A percentile compares a stretch with the other conserved stretches of the same genome.
Evolutionary conservation across 2,797 vertebrate species (phyloP).

Genomic region (Mus minutoides): DNA sequence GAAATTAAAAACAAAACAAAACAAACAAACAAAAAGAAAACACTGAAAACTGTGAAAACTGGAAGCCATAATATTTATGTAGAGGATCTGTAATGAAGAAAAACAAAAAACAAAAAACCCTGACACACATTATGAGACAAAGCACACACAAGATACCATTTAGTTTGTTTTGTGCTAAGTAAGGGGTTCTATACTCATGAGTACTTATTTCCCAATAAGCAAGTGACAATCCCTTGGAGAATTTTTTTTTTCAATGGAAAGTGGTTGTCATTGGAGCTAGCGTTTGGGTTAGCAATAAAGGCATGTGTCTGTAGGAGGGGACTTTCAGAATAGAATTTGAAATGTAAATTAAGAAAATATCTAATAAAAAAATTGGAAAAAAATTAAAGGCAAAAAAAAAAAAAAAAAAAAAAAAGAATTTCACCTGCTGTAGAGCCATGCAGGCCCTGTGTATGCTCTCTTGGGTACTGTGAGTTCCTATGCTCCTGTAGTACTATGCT

Average conservation of each 20-base stretch:
- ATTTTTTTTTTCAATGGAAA: neutral
- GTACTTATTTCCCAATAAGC: neutral
- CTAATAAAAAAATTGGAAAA: no score
- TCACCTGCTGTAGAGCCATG: neutral
- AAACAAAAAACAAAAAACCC: no score
- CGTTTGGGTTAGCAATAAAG: neutral
- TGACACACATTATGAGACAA: neutral
- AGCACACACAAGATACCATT: neutral
- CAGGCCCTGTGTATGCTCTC: neutral
- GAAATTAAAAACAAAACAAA: no score
- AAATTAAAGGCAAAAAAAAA: no score
- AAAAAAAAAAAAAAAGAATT: no score
- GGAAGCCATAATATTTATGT: no score
- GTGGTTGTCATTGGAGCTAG: neutral
- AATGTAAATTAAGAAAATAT: no score
- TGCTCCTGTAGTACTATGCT: neutral
- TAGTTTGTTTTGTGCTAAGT: neutral
- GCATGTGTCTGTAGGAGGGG: no score
- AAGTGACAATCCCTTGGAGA: neutral
- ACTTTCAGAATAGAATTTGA: no score
- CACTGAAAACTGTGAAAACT: no score
- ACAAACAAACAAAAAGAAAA: neutral
- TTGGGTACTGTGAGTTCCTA: neutral
- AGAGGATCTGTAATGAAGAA: neutral
- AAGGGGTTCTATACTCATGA: neutral